Evolutionary conservation across 2,797 vertebrate species (phyloP), one percentile per base, ranked within the genome.

Genomic region (Capromys pilorides): DNA sequence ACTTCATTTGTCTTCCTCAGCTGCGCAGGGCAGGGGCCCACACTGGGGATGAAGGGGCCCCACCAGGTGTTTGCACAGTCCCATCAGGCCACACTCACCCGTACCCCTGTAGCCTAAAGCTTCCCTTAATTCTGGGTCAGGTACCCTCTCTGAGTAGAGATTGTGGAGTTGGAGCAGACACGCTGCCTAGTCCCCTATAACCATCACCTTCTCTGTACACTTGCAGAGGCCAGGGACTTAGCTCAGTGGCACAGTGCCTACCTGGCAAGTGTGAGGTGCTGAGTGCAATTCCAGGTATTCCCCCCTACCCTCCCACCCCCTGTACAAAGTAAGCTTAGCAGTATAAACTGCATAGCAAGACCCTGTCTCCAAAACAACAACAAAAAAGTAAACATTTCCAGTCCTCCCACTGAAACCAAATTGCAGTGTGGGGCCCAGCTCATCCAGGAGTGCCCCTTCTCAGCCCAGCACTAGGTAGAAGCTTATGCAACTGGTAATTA

Each of bases 391-490:
- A 36, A 51, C 28, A 88, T 77, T 88, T 93, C 51, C 18, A 91
- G 64, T 62, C 33, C 39, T 82, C 67, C 87, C 67, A n/a, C 6
- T 92, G 88, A 85, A 84, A 71, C 49, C 71, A 54, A 51, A 19
- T 36, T 94, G 36, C 4, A 81, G 5, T 71, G 7, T 64, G 51
- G 66, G 54, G 71, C 51, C 75, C 45, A 73, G 51, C 66, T 79
- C 13, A 67, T 54, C 16, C 77, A 62, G 14, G 61, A 89, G 45
- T 85, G 33, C 31, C 54, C 12, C 33, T 94, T 80, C 36, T 92
- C 64, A 88, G 9, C 41, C 45, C 75, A 96, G 33, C 57, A 66
- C 79, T 41, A 85, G n/a, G 92, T 67, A 92, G 77, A 62, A 95
- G 31, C 49, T 86, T 90, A 90, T 59, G 69, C 82, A 80, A 39